Conservation (phyloP, 2,797 vertebrate genomes). For the Acipenser oxyrinchus region DNA sequence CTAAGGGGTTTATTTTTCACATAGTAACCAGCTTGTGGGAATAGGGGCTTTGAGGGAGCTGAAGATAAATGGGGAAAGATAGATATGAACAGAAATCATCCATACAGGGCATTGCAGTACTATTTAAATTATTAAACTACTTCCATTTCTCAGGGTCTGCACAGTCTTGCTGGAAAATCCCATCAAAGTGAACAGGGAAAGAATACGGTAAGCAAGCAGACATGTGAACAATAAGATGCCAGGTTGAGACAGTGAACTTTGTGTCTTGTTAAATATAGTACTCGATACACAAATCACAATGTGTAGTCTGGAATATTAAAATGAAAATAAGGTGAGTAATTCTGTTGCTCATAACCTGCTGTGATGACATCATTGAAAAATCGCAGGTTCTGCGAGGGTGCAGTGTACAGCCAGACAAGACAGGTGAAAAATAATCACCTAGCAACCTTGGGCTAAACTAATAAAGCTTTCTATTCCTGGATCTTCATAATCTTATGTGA, state of each 20-base stretch:
- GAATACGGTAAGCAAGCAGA: too few species aligned
- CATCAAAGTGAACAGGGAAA: too few species aligned
- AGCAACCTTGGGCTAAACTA: not conserved
- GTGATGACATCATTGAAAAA: too few species aligned
- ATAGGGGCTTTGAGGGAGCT: not conserved
- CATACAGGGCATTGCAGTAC: not conserved
- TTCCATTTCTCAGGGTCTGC: not conserved
- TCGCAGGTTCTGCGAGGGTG: too few species aligned
- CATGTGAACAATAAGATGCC: too few species aligned
- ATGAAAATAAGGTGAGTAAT: too few species aligned
- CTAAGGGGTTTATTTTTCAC: too few species aligned
- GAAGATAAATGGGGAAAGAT: not conserved
- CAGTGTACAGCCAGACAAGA: not conserved
- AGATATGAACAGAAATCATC: not conserved
- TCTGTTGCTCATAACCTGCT: too few species aligned
- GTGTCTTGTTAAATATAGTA: too few species aligned
- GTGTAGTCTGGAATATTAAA: too few species aligned
- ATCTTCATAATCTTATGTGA: not conserved
- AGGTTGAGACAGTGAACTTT: too few species aligned
- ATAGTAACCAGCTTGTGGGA: not conserved
- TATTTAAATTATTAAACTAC: not conserved
- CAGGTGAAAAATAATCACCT: constrained; percentile 4
- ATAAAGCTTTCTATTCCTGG: not conserved
- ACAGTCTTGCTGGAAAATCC: not conserved
- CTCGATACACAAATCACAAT: too few species aligned